Base-by-base conservation (phyloP, 2,888 invertebrate genomes). In the Oscheius sp. region DNA sequence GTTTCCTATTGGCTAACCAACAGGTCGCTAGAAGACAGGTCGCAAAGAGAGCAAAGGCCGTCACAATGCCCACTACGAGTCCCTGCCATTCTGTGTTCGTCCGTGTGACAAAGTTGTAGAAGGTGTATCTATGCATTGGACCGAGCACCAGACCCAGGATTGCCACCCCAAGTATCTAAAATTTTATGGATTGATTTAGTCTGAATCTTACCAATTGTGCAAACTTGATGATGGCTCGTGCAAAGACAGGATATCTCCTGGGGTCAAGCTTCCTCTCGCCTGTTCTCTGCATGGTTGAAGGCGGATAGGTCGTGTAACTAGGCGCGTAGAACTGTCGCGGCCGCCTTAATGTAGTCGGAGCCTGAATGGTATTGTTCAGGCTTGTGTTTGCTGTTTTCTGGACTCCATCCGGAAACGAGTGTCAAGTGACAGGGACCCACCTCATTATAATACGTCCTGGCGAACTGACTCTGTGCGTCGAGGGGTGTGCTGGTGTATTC, bases 301-400 rank as follows among this genome's bases (percentile, higher is more conserved):
- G 86, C 9, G 86, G 86, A 70, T 85, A 86, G 13, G 85, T 85
- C 29, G 85, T 83, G 75, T 86, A 86, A 63, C 85, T 85, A 35
- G 86, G 86, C 9, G 84, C 79, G 73, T 86, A 86, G 76, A 82
- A 85, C 13, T 79, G 85, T 47, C 83, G 76, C 66, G 79, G 70
- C 75, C 81, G 42, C 33, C 83, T 75, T 29, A 81, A 42, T 51
- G 82, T 82, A 55, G 73, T 71, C 48, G 75, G 65, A 32, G 74
- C 74, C 66, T 79, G 79, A 47, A 63, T 29, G 35, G 29, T 29
- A 70, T 70, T 57, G 71, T 59, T 55, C 71, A 47, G 13, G 13
- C 50, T 47, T 55, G 21, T 48, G n/a, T 11, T 55, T 35, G 2
- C 53, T 32, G 37, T 55, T 29, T 55, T 9, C 53, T 53, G 53